Percentiles rank a stretch among this genome's conserved stretches.
Evolutionary conservation across 1,140 invertebrate genomes (phyloP).

Genomic region (Penaeus japonicus): DNA sequence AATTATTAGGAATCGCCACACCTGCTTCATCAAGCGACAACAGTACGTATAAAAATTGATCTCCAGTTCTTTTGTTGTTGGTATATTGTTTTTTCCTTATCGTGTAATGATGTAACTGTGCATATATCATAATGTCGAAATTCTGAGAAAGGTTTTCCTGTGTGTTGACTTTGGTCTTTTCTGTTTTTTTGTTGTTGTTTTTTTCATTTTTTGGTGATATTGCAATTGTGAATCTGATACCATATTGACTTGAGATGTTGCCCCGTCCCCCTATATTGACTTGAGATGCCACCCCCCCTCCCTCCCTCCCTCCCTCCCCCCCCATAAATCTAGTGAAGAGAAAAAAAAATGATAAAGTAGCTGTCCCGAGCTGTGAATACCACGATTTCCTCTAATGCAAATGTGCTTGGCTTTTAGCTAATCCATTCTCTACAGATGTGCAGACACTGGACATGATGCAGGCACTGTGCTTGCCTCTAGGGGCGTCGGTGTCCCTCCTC

Average conservation of each 20-base stretch:
- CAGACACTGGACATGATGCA: constrained; percentile 97
- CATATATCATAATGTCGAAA: too few relatives aligned
- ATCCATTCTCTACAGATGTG: constrained; percentile 71
- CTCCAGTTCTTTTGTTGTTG: too few relatives aligned
- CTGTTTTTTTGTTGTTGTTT: too few relatives aligned
- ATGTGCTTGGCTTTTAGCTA: neutral
- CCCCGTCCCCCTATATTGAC: too few relatives aligned
- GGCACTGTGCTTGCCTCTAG: constrained; percentile 93
- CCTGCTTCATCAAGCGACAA: constrained; percentile 43
- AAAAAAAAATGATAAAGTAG: neutral
- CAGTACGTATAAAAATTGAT: neutral
- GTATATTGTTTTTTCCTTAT: too few relatives aligned
- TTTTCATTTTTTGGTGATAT: too few relatives aligned
- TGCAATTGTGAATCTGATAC: too few relatives aligned
- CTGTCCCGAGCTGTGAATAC: neutral
- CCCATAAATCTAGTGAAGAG: neutral
- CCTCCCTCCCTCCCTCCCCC: neutral
- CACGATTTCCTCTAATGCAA: constrained; percentile 9
- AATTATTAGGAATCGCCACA: constrained; percentile 60
- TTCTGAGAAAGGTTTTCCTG: too few relatives aligned
- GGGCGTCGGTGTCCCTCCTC: constrained; percentile 92
- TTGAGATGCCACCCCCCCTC: constrained; percentile 1
- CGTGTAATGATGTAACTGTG: too few relatives aligned
- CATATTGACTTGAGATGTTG: neutral
- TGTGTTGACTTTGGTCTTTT: too few relatives aligned